phyloP scores from a whole-genome alignment of 2,797 vertebrate species.

The Austrolebias charrua region DNA sequence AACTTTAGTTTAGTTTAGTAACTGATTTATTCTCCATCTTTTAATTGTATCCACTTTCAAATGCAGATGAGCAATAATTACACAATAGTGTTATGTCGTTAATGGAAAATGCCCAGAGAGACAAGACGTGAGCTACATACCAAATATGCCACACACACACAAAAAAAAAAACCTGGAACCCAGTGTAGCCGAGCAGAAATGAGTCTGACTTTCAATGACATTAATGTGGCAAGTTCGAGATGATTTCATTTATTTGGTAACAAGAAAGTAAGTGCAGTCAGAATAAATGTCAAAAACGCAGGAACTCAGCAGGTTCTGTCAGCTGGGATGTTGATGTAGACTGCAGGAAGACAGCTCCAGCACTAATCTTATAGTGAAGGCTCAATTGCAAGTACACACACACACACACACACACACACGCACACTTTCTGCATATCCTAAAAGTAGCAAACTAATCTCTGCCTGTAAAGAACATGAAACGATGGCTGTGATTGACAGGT shows the following conservation, averaged over 20 bases:
- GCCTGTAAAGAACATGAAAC: conserved; percentile 24
- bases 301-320: conserved; percentile 61
- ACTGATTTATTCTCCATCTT: conserved; percentile 23
- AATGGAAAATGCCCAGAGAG: conserved; percentile 52
- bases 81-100: conserved; percentile 38
- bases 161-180: neutral
- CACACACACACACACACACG: conserved; percentile 8
- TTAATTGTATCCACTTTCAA: conserved; percentile 45
- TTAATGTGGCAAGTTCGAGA: conserved; percentile 50
- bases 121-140: conserved; percentile 40
- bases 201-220: conserved; percentile 46
- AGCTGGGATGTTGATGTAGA: conserved; percentile 50
- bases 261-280: conserved; percentile 34
- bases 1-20: conserved; percentile 16
- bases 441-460: conserved; percentile 41
- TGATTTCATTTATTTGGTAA: conserved; percentile 52
- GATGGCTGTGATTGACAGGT: conserved; percentile 67
- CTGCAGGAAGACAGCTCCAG: conserved; percentile 39
- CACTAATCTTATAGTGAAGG: conserved; percentile 46
- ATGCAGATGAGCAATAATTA: conserved; percentile 61
- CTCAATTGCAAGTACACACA: conserved; percentile 8
- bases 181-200: conserved; percentile 4
- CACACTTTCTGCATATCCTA: conserved; percentile 13
- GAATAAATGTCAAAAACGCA: conserved; percentile 49
- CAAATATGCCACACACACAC: conserved; percentile 20